Base-by-base conservation (phyloP, 1,140 invertebrate genomes). In the Colletes latitarsis region DNA sequence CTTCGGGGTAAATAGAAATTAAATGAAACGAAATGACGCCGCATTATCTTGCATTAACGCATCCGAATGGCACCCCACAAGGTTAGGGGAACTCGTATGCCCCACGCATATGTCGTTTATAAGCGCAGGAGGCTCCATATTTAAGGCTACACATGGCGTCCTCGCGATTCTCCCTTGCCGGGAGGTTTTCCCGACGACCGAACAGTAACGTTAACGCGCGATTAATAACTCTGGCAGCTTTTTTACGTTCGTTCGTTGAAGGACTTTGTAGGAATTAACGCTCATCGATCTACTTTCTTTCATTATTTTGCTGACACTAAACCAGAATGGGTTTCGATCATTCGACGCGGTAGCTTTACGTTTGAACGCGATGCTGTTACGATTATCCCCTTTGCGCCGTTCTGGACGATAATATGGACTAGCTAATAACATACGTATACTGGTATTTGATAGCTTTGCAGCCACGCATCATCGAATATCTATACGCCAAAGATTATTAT, bases 21-120 rank as follows among this genome's bases (percentile, higher is more conserved):
- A 75, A 64, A 79, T 52, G 77, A 60, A 60, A 58, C 71, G 62
- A 76, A 84, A 84, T 73, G 83, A 75, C 66, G 72, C 52, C 52
- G 71, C 69, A 84, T 85, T 85, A 85, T 84, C 67, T 41, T 55
- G 82, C 69, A 81, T 85, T 85, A 85, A 85, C 77, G 83, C 79
- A 81, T 67, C 77, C 77, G 49, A 76, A 9, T 52, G 68, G 77
- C 82, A 64, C 57, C 67, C 67, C 57, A 49, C 43, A 57, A 57
- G 58, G 58, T 39, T 19, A 43, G 55, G 83, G 71, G 55, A 41
- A 5, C 53, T 68, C 41, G 64, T 55, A 49, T 73, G 75, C 69
- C 52, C 55, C 63, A n/a, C 82, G 77, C 83, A 85, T 85, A 85
- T 85, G 83, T 84, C 83, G 53, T 43, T 81, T 68, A 76, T 76